Evolutionary conservation across 2,888 invertebrate genomes (phyloP), one percentile per base, ranked within the genome.

Genomic region (Cephus spinipes): DNA sequence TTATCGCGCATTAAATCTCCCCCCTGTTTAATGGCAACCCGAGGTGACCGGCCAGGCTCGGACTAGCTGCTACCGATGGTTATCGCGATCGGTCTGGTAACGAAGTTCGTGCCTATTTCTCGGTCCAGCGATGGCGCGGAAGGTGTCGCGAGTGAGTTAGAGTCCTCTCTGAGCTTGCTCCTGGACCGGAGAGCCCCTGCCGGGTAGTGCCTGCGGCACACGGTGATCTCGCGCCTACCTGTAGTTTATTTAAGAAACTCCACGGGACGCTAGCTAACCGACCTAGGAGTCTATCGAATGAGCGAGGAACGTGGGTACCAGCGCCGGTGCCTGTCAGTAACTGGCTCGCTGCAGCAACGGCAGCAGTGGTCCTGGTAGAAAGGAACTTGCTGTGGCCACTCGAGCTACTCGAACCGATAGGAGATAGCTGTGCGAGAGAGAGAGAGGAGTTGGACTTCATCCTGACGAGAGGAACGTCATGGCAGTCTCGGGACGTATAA

Each of bases 171-270:
- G 33, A 12, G 35, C 12, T 30, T 12, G 30, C 74, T 30, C 33
- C 1, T 9, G 33, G 71, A 15, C 30, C 30, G 34, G 35, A 33
- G 36, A 35, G 33, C 35, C 74, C 34, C 74, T 74, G 33, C 30
- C 33, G 75, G 74, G 77, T 69, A 74, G 68, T 69, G 73, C 36
- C 77, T 73, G 55, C 11, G 77, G 35, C 33, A 33, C 81, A 82
- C 81, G 79, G 81, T 82, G 81, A 83, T 85, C 83, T 84, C 83
- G 85, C 83, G 85, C 84, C 84, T 84, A 86, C 85, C 86, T 86
- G 86, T 82, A 85, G 85, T 84, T 85, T 85, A 84, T 84, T 86
- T 83, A 86, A 85, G 83, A 82, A 83, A 85, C 85, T 81, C 84
- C 81, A 79, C 84, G 86, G 84, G 85, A 86, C 83, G 83, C 83